Evolutionary conservation across 92 coral and sea anemone species (phyloP).

Genomic region (Palythoa grandis): DNA sequence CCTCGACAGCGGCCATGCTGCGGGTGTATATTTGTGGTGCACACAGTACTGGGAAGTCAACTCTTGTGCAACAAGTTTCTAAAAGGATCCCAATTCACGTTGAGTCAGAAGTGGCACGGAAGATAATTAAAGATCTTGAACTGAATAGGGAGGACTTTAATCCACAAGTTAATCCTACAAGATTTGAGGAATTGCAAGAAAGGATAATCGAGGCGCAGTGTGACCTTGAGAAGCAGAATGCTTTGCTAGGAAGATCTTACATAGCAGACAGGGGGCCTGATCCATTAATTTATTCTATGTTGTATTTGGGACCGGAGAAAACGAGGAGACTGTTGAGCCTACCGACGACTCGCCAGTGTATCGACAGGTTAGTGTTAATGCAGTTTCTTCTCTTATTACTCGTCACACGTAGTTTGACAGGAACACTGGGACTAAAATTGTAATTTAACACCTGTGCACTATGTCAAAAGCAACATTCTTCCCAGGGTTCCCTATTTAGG

Average conservation of each 20-base stretch:
- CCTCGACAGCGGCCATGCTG: conserved; percentile 24
- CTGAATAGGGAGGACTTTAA: conserved; percentile 84
- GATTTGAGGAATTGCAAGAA: conserved; percentile 67
- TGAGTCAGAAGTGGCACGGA: conserved; percentile 86
- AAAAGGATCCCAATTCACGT: conserved; percentile 52
- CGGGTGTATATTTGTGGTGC: conserved; percentile 94
- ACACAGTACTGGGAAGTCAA: conserved; percentile 94
- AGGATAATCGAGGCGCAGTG: conserved; percentile 76
- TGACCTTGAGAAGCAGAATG: conserved; percentile 54
- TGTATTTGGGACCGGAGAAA: conserved; percentile 71
- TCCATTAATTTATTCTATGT: conserved; percentile 79
- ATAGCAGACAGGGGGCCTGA: conserved; percentile 93
- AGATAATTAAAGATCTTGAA: conserved; percentile 63
- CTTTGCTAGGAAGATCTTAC: conserved; percentile 55
- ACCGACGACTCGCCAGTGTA: conserved; percentile 63
- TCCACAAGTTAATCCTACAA: conserved; percentile 63
- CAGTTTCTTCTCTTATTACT: not conserved
- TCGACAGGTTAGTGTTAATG: conserved; percentile 62
- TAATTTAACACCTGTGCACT: too few species aligned
- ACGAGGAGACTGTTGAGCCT: conserved; percentile 55
- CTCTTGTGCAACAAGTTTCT: conserved; percentile 67
- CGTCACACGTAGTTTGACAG: not conserved
- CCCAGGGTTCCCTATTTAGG: too few species aligned
- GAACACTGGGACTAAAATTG: not conserved
- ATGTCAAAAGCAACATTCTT: too few species aligned